phyloP scores from a whole-genome alignment of 2,888 invertebrate genomes.

The Drosophila meridionalis region DNA sequence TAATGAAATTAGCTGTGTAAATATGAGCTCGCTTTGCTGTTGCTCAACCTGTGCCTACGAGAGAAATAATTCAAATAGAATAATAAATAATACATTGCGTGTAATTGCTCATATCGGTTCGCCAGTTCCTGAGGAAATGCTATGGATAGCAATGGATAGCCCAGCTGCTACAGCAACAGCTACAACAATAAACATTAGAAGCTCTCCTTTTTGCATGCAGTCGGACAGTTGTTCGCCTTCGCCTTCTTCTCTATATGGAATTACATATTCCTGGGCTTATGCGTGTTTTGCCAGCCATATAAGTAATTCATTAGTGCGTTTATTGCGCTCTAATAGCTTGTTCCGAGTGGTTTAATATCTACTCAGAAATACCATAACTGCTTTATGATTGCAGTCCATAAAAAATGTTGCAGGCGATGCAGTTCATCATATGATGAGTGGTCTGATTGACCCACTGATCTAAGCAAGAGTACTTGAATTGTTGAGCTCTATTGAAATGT shows the following conservation, averaged over 20 bases:
- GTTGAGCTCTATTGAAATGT: background rate
- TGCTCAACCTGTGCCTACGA: constrained; percentile 26
- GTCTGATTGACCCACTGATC: background rate
- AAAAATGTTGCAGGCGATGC: background rate
- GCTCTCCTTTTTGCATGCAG: constrained; percentile 16
- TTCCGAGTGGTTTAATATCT: constrained; percentile 18
- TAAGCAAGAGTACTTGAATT: background rate
- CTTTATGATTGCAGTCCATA: constrained; percentile 4
- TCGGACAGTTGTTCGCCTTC: background rate
- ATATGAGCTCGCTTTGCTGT: constrained; percentile 36
- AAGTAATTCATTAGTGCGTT: constrained; percentile 22
- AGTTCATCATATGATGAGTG: background rate
- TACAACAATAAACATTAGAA: constrained; percentile 21
- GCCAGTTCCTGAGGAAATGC: constrained; percentile 33
- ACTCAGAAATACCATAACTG: constrained; percentile 7
- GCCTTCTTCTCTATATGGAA: background rate
- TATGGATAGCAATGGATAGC: constrained; percentile 15
- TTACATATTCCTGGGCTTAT: constrained; percentile 2
- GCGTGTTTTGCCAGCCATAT: constrained; percentile 19
- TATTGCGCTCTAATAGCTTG: constrained; percentile 49
- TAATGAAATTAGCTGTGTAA: constrained; percentile 66
- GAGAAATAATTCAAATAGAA: constrained; percentile 45
- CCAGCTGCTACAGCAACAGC: constrained; percentile 21
- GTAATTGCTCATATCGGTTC: constrained; percentile 8
- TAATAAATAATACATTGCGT: constrained; percentile 42